Evolutionary conservation across 2,797 vertebrate genomes (phyloP).

Genomic region (Neosalanx taihuensis): DNA sequence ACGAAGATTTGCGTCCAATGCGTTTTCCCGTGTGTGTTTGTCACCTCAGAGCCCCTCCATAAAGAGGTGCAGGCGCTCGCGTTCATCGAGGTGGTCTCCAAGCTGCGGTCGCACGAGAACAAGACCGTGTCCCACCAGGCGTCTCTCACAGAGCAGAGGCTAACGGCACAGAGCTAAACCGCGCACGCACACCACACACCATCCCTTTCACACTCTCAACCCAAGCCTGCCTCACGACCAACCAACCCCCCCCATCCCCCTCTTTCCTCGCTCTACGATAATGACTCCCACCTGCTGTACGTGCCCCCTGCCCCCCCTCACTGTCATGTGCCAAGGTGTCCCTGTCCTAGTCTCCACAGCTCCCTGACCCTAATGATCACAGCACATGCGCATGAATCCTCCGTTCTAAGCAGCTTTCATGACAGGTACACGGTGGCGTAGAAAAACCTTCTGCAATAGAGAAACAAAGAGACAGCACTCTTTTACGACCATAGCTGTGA

Average conservation of each 20-base stretch:
- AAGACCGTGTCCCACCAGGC: slow-evolving; percentile 98
- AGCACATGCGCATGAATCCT: slow-evolving; percentile 57
- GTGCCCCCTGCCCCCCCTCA: slow-evolving; percentile 68
- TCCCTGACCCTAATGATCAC: slow-evolving; percentile 36
- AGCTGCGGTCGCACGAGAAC: slow-evolving; percentile 94
- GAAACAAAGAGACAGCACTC: slow-evolving; percentile 58
- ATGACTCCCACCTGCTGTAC: slow-evolving; percentile 46
- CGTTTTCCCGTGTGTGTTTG: slow-evolving; percentile 39
- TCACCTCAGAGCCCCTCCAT: slow-evolving; percentile 82
- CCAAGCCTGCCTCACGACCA: slow-evolving; percentile 52
- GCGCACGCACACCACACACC: slow-evolving; percentile 36
- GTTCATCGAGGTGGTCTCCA: slow-evolving; percentile 90
- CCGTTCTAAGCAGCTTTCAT: slow-evolving; percentile 41
- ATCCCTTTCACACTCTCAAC: slow-evolving; percentile 38
- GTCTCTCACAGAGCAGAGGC: slow-evolving; percentile 95
- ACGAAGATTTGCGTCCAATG: background rate
- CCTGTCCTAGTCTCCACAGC: slow-evolving; percentile 58
- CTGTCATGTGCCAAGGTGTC: slow-evolving; percentile 77
- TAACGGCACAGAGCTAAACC: slow-evolving; percentile 94
- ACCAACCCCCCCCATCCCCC: slow-evolving; percentile 41
- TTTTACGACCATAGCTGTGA: slow-evolving; percentile 88
- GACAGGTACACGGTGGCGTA: slow-evolving; percentile 67
- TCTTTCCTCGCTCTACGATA: background rate
- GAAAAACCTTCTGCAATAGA: slow-evolving; percentile 78
- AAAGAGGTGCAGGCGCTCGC: slow-evolving; percentile 92